Percentiles rank a stretch among this genome's conserved stretches.
phyloP scores from a whole-genome alignment of 2,888 invertebrate genomes.

The Agrochola lota region DNA sequence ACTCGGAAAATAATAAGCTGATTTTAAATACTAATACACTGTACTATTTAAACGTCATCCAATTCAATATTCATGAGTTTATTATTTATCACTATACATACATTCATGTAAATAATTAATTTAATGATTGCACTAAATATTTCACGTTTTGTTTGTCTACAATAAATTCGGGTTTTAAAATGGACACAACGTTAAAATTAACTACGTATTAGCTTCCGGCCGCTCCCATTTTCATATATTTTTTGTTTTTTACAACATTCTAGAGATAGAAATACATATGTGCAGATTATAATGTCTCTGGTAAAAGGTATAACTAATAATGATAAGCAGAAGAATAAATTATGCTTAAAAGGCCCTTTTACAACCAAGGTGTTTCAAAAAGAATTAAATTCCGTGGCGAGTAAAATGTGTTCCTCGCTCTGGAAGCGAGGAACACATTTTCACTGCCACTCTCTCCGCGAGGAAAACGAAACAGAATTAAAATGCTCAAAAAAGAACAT shows the following conservation, averaged over 20 bases:
- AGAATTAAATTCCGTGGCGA: neutral
- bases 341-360: neutral
- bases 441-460: neutral
- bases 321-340: neutral
- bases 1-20: too few species aligned
- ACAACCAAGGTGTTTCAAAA: neutral
- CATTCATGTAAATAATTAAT: slow-evolving; percentile 24
- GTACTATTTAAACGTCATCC: neutral
- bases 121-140: slow-evolving; percentile 41
- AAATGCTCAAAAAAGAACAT: slow-evolving; percentile 20
- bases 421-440: slow-evolving; percentile 16
- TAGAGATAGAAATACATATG: neutral
- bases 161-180: slow-evolving; percentile 14
- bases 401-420: too few species aligned
- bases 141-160: slow-evolving; percentile 30
- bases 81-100: slow-evolving; percentile 19
- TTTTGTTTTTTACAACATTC: neutral
- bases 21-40: neutral
- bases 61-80: neutral
- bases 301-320: neutral
- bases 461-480: slow-evolving; percentile 7
- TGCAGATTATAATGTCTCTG: neutral
- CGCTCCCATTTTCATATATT: neutral
- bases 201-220: neutral
- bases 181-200: neutral